Percentiles rank a stretch among this genome's conserved stretches.
Conservation (phyloP, 2,113 vertebrate genomes). For the Girardinichthys multiradiatus region DNA sequence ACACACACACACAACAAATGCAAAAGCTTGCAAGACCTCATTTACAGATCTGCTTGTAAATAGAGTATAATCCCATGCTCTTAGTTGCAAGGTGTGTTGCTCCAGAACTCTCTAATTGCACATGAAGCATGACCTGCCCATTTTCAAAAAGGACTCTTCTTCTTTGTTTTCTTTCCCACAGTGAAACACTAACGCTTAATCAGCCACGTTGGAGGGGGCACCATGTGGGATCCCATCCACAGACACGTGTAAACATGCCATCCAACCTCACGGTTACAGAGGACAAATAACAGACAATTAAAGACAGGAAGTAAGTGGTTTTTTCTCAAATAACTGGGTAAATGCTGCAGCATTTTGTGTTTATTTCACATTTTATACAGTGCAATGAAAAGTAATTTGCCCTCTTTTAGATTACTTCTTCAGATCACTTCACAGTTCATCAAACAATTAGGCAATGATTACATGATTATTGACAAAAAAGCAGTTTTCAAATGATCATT, state of each 20-base stretch:
- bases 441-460: too few relatives aligned
- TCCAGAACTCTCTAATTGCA: slow-evolving; percentile 45
- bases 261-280: slow-evolving; percentile 37
- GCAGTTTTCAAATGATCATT: too few relatives aligned
- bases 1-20: slow-evolving; percentile 13
- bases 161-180: slow-evolving; percentile 20
- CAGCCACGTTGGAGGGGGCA: slow-evolving; percentile 21
- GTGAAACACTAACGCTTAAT: slow-evolving; percentile 59
- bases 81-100: slow-evolving; percentile 53
- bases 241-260: slow-evolving; percentile 46
- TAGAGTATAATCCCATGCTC: slow-evolving; percentile 40
- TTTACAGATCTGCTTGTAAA: slow-evolving; percentile 41
- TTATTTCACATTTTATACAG: slow-evolving; percentile 17
- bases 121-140: slow-evolving; percentile 50
- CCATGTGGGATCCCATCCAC: slow-evolving; percentile 26
- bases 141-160: slow-evolving; percentile 38
- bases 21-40: slow-evolving; percentile 19
- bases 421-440: neutral
- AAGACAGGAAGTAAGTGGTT: slow-evolving; percentile 28
- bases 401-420: neutral
- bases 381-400: neutral
- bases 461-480: too few relatives aligned
- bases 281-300: slow-evolving; percentile 41
- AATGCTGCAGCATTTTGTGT: slow-evolving; percentile 35
- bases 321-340: slow-evolving; percentile 56